Conservation (phyloP, 2,888 invertebrate genomes). For the Pyrrhosoma nymphula region DNA sequence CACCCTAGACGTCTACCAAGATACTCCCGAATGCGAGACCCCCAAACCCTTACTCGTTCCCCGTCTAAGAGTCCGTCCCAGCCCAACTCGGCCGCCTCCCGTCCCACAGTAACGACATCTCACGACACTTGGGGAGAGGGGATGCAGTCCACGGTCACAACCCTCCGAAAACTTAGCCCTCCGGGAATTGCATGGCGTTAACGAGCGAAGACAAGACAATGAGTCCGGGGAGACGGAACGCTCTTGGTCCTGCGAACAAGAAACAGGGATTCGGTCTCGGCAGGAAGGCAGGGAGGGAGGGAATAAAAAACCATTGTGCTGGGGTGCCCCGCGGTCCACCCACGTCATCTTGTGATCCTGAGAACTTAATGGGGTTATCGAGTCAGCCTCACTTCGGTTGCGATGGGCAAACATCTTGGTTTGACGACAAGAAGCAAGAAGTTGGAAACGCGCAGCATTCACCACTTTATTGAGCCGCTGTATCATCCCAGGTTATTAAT, state of each 20-base stretch:
- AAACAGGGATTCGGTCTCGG: slow-evolving; percentile 21
- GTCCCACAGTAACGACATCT: background rate
- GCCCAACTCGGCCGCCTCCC: background rate
- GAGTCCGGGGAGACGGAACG: background rate
- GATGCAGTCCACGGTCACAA: background rate
- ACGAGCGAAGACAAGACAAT: slow-evolving; percentile 57
- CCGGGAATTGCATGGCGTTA: slow-evolving; percentile 15
- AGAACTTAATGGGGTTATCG: background rate
- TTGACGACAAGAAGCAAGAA: background rate
- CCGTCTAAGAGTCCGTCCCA: too few relatives aligned
- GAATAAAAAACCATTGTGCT: background rate
- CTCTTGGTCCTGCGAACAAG: slow-evolving; percentile 14
- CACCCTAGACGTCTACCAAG: background rate
- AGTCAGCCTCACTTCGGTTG: background rate
- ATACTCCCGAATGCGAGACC: background rate
- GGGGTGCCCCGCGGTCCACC: background rate
- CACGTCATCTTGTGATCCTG: background rate
- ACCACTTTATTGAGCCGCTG: background rate
- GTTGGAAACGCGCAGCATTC: background rate
- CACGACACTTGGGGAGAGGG: background rate
- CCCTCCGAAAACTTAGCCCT: slow-evolving; percentile 11
- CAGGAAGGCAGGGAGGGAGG: background rate
- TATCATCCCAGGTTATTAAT: background rate
- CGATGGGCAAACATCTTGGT: background rate
- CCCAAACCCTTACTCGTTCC: too few relatives aligned